phyloP scores from a whole-genome alignment of 2,888 invertebrate species.

The Myopa testacea region DNA sequence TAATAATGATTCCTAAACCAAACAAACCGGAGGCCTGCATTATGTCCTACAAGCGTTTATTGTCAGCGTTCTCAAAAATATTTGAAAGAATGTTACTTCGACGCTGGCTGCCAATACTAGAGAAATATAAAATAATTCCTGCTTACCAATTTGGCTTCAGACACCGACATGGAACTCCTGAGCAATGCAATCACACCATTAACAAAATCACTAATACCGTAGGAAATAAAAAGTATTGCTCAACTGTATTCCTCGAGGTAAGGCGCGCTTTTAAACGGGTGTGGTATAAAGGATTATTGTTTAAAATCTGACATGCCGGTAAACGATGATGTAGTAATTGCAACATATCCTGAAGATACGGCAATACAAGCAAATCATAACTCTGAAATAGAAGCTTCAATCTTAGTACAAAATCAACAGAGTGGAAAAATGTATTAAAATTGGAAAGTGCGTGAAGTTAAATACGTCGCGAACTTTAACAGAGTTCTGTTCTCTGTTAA shows the following conservation, averaged over 20 bases:
- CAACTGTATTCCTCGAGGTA: no score
- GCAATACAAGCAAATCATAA: not conserved
- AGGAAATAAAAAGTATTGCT: conserved; percentile 3
- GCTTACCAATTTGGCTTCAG: conserved; percentile 1
- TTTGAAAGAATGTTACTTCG: conserved; percentile 16
- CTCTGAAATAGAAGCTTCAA: no score
- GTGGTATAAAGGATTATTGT: no score
- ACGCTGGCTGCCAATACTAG: conserved; percentile 2
- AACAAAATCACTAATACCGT: not conserved
- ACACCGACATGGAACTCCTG: conserved; percentile 7
- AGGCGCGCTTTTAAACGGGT: no score
- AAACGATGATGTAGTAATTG: not conserved
- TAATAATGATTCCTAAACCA: conserved; percentile 21
- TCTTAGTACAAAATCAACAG: no score
- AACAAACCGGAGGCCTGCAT: not conserved
- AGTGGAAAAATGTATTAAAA: no score
- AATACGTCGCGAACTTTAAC: no score
- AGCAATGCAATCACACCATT: conserved; percentile 4
- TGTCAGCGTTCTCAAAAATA: conserved; percentile 10
- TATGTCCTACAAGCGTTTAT: conserved; percentile 6
- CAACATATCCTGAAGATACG: not conserved
- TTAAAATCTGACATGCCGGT: no score
- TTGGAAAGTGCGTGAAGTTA: no score
- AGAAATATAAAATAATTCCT: not conserved
- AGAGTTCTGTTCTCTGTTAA: no score